Base-by-base conservation (phyloP, 2,797 vertebrate species). In the Pseudochaenichthys georgianus region DNA sequence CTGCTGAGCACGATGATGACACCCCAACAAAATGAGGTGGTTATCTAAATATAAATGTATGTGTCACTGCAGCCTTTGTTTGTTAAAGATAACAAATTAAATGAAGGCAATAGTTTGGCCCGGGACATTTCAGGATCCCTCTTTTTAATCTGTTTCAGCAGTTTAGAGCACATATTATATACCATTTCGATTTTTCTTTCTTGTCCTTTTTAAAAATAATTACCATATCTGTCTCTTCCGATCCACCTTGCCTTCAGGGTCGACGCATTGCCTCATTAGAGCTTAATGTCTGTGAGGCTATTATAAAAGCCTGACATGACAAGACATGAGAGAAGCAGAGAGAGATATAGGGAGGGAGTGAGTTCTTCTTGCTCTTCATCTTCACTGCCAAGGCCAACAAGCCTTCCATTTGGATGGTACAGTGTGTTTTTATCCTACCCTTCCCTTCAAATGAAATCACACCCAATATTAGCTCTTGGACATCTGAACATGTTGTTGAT, bases 211-310 rank as follows among this genome's bases (percentile, higher is more conserved):
- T 23, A 42, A 31, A 62, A 67, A 34, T 46, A 72, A 7, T 60
- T 42, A 13, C 23, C 11, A 28, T 70, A 28, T 63, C 50, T 19
- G 45, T 16, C 51, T 79, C 50, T 81, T 50, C 52, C 50, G 38
- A 53, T 70, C 81, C 87, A 60, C 81, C 81, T 83, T 83, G 55
- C 90, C 89, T 72, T 80, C 50, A 82, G 87, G 91, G 77, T 4
- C 2, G 2, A 80, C 17, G 78, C 78, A n/a, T 13, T 50, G 55
- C 51, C 34, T 78, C 48, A 75, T 82, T 73, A 84, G 13, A 52
- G 60, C 3, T 15, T 75, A 31, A 65, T 62, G 17, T 17, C 31
- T 48, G 17, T 46, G 28, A 13, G 13, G 54, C 0, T 46, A 19
- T 59, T 62, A 71, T 59, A 48, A 80, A 80, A 78, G 28, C 75